These are phyloP conservation scores for Nomada goodeniana DNA, from an alignment of 2,888 invertebrate genomes.

Conservation along the genomic window DNA sequence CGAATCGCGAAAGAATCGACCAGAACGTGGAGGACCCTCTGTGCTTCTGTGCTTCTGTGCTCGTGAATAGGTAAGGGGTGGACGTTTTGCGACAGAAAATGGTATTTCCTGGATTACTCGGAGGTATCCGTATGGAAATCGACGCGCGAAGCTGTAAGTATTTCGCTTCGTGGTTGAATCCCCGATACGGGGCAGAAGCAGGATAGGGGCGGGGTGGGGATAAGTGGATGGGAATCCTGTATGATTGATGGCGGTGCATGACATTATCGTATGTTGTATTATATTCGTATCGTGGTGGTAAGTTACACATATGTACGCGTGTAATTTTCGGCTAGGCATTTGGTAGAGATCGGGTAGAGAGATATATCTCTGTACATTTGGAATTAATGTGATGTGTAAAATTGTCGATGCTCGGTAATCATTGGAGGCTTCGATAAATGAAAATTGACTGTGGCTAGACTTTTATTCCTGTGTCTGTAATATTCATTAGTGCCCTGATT, in stretches of 20 bases:
- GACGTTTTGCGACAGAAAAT: conserved; percentile 45
- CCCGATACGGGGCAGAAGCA: not conserved
- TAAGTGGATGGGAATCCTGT: conserved; percentile 15
- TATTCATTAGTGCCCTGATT: no score
- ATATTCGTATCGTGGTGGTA: not conserved
- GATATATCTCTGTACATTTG: no score
- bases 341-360: no score
- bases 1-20: conserved; percentile 38
- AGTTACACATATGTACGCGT: not conserved
- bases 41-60: conserved; percentile 17
- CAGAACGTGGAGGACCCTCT: conserved; percentile 13
- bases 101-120: conserved; percentile 60
- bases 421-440: no score
- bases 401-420: no score
- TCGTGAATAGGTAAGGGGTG: conserved; percentile 20
- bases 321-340: not conserved
- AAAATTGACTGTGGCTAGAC: no score
- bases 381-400: no score
- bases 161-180: conserved; percentile 23
- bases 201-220: not conserved
- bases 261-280: not conserved
- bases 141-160: conserved; percentile 47
- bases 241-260: conserved; percentile 13
- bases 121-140: conserved; percentile 47
- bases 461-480: no score